Base-by-base conservation (phyloP, 1,140 invertebrate species). In the Pogonomyrmex californicus region DNA sequence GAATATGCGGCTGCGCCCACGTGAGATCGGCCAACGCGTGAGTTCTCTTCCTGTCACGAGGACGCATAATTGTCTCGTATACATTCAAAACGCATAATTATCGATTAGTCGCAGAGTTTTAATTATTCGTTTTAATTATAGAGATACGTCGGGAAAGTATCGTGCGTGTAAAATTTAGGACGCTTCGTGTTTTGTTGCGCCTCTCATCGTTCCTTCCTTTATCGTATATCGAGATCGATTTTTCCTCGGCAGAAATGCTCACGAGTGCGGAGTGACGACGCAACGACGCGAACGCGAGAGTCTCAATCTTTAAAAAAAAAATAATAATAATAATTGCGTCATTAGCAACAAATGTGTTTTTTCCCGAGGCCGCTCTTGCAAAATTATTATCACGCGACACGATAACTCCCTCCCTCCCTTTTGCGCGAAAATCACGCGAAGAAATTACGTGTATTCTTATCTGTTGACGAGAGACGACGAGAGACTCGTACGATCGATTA, bases 401-500 rank as follows among this genome's bases (percentile, higher is more conserved):
- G 79, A 82, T 83, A 83, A 73, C 41, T 47, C 30, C 10, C 10
- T 41, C n/a, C n/a, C n/a, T n/a, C n/a, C n/a, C 44, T 66, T 66
- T 65, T 36, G 51, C n/a, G 65, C 41, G 30, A 36, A 23, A 73
- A 38, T 12, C 2, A 41, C 36, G 79, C 14, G 5, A 47, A 58
- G 54, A 58, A 73, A 60, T 73, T 17, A 41, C 79, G 54, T 14
- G 54, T 33, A 10, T 49, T 12, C 49, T 82, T 82, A 82, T 82
- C 54, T 71, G 51, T 47, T 33, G 65, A 82, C 41, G 17, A 38
- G 58, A 65, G 30, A 44, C 23, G 23, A 23, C 23, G 23, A 23
- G 23, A 23, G 23, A 58, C 41, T 60, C 41, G 79, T 47, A 73
- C 68, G 56, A 83, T 83, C 68, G 68, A 73, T 83, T 75, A 83